phyloP scores from a whole-genome alignment of 2,888 invertebrate species.

The Cephus rjabovi region DNA sequence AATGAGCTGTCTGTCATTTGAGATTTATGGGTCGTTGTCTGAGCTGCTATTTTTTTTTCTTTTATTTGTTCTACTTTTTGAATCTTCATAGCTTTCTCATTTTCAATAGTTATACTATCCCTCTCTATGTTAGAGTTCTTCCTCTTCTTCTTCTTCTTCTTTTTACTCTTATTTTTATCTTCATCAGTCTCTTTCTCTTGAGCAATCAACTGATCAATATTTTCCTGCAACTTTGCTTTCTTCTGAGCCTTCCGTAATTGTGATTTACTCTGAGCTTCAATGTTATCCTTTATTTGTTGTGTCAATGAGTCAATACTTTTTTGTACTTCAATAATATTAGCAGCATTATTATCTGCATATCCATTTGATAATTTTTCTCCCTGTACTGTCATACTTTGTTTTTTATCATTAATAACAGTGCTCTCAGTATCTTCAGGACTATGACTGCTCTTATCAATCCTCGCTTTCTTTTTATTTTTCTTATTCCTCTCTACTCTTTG shows the following conservation, averaged over 20 bases:
- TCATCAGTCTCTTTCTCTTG: background rate
- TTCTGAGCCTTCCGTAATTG: slow-evolving; percentile 9
- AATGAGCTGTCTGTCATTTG: background rate
- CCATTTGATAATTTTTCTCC: background rate
- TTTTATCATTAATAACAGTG: background rate
- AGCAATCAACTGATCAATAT: background rate
- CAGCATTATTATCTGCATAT: background rate
- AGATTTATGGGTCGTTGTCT: background rate
- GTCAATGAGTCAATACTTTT: slow-evolving; percentile 1
- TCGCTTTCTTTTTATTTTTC: background rate
- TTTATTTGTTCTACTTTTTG: slow-evolving; percentile 15
- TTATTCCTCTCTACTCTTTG: background rate
- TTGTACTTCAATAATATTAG: background rate
- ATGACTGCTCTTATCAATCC: background rate
- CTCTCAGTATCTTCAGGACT: background rate
- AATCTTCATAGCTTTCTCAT: slow-evolving; percentile 21
- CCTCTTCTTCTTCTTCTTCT: slow-evolving; percentile 8
- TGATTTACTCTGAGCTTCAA: slow-evolving; percentile 8
- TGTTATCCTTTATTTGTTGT: background rate
- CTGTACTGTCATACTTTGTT: background rate
- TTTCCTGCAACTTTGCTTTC: slow-evolving; percentile 10
- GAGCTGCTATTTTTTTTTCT: slow-evolving; percentile 47
- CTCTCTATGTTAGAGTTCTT: background rate
- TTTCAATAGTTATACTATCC: background rate
- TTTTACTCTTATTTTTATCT: slow-evolving; percentile 1